Evolutionary conservation across 2,797 vertebrate species (phyloP).

Genomic region (Hyperoplus immaculatus): DNA sequence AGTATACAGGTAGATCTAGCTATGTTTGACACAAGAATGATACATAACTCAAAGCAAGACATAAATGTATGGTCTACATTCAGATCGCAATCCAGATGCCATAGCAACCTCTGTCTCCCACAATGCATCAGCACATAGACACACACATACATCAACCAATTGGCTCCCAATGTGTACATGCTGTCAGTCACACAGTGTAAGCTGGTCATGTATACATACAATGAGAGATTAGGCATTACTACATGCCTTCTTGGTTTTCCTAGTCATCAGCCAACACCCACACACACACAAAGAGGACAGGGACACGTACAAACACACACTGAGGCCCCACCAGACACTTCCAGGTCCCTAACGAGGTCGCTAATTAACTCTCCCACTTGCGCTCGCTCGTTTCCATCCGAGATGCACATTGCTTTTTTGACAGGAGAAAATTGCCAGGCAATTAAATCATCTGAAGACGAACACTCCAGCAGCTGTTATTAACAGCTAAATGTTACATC

Average conservation of each 20-base stretch:
- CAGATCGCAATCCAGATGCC: neutral
- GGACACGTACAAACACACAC: constrained; percentile 42
- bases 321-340: constrained; percentile 81
- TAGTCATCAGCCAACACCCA: constrained; percentile 43
- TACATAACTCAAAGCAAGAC: constrained; percentile 4
- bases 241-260: constrained; percentile 33
- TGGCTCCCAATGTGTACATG: constrained; percentile 42
- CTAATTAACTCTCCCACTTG: constrained; percentile 90
- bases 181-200: constrained; percentile 50
- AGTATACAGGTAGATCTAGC: neutral
- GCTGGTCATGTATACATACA: constrained; percentile 61
- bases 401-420: constrained; percentile 86
- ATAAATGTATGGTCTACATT: constrained; percentile 4
- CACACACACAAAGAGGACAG: constrained; percentile 30
- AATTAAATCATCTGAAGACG: constrained; percentile 90
- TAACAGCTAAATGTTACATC: constrained; percentile 87
- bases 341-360: constrained; percentile 88
- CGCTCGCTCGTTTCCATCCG: constrained; percentile 82
- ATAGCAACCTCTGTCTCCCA: constrained; percentile 16
- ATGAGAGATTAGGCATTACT: constrained; percentile 56
- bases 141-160: constrained; percentile 21
- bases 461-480: constrained; percentile 87
- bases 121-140: constrained; percentile 29
- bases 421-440: constrained; percentile 88
- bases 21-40: neutral